phyloP scores from a whole-genome alignment of 2,888 invertebrate genomes.

The Phaonia tiefii region DNA sequence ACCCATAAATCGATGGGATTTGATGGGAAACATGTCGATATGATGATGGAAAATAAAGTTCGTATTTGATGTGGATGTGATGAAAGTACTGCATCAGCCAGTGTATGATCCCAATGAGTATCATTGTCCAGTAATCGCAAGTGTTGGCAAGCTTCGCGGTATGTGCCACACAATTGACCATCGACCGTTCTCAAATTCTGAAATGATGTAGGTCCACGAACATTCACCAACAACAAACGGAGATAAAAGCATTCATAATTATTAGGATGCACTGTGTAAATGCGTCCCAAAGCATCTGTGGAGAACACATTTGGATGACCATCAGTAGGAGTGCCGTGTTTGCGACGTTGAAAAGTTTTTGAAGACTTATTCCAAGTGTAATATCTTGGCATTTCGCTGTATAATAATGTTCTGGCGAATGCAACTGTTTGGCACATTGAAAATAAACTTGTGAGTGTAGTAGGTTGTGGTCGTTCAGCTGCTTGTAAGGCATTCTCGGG shows the following conservation, averaged over 20 bases:
- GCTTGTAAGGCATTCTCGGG: constrained; percentile 68
- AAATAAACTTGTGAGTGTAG: constrained; percentile 58
- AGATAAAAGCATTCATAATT: constrained; percentile 70
- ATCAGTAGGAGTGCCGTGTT: constrained; percentile 39
- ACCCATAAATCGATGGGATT: constrained; percentile 46
- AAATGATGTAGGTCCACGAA: constrained; percentile 75
- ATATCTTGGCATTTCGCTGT: constrained; percentile 43
- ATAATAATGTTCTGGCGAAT: constrained; percentile 21
- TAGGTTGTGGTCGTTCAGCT: constrained; percentile 64
- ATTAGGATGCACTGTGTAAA: constrained; percentile 50
- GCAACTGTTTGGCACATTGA: not conserved
- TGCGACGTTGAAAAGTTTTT: constrained; percentile 48
- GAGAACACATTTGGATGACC: constrained; percentile 13
- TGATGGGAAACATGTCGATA: constrained; percentile 43
- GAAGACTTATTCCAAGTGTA: constrained; percentile 44
- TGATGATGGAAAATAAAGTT: constrained; percentile 50
- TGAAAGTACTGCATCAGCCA: too few species aligned
- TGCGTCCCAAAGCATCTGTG: constrained; percentile 33
- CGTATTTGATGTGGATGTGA: constrained; percentile 60
- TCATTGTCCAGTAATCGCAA: too few species aligned
- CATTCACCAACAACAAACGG: constrained; percentile 74
- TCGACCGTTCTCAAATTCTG: constrained; percentile 68
- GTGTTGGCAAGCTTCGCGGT: constrained; percentile 69
- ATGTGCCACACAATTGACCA: constrained; percentile 41
- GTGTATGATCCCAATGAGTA: too few species aligned